Base-by-base conservation (phyloP, 37 sponge, comb jelly and placozoan species). In the Mnemiopsis leidyi region DNA sequence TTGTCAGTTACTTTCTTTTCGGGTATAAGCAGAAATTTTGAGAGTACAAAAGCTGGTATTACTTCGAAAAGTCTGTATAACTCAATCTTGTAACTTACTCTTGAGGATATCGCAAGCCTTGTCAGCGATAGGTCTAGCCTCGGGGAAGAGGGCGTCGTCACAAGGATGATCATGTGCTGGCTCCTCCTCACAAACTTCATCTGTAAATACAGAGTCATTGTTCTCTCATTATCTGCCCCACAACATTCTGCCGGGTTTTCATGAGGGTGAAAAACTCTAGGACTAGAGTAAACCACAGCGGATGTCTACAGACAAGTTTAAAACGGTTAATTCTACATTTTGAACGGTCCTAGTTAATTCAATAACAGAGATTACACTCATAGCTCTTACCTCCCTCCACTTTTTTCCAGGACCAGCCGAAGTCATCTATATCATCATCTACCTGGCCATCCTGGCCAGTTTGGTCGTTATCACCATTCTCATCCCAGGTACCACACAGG, bases 371-470 rank as follows among this genome's bases (percentile, higher is more conserved):
- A n/a, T n/a, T n/a, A n/a, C n/a, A n/a, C n/a, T n/a, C 61, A 18
- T 48, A 48, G 61, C 9, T 18, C 61, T 13, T 48, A 48, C 61
- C 61, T 48, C 61, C 61, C 61, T 48, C 61, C 61, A 48, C 61
- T 5, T 48, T 0, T 37, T 85, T 85, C 90, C 90, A 85, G 28
- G 36, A 32, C 90, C 90, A 85, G 24, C 90, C 90, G 36, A 85
- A 85, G 48, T 85, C 48, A 7, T 35, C 29, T 1, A 85, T 16
- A 85, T 36, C 39, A 7, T 48, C 61, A 5, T 48, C 61, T 23
- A 71, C 75, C 13, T 48, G 61, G 5, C 61, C 61, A 48, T 48
- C 61, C 13, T 48, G 5, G 13, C 61, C 9, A 13, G 61, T 48
- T 13, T 48, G 61, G 61, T 48, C 61, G 61, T 48, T 48, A 48